Conservation (phyloP, 2,113 vertebrate genomes). For the Lonchura striata region DNA sequence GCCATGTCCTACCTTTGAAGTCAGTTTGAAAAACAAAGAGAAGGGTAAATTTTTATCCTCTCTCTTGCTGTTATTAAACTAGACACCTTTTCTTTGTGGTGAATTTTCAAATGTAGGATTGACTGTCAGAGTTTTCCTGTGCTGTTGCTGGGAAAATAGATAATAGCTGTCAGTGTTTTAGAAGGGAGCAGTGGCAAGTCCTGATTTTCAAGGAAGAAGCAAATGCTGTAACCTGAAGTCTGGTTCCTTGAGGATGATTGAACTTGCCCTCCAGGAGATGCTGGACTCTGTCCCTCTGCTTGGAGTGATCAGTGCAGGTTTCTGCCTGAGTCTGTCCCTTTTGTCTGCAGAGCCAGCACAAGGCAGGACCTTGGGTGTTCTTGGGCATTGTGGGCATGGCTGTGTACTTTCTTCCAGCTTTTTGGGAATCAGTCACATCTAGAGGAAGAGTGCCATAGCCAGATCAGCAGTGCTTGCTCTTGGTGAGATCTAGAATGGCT, state of each 20-base stretch:
- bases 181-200: background rate
- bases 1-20: background rate
- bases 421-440: background rate
- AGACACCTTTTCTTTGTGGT: background rate
- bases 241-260: background rate
- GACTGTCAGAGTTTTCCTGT: background rate
- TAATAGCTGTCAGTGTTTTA: background rate
- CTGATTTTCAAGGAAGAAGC: background rate
- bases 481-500: background rate
- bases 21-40: background rate
- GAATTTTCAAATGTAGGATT: background rate
- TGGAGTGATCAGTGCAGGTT: rapidly evolving
- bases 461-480: background rate
- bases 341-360: background rate
- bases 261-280: background rate
- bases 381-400: background rate
- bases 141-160: background rate
- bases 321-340: background rate
- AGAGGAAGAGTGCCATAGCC: background rate
- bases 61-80: background rate
- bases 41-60: background rate
- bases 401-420: background rate
- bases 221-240: background rate
- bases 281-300: background rate
- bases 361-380: background rate